These are phyloP conservation scores for Eupeodes latifasciatus DNA, from an alignment of 2,888 invertebrate species.

Conservation along the genomic window DNA sequence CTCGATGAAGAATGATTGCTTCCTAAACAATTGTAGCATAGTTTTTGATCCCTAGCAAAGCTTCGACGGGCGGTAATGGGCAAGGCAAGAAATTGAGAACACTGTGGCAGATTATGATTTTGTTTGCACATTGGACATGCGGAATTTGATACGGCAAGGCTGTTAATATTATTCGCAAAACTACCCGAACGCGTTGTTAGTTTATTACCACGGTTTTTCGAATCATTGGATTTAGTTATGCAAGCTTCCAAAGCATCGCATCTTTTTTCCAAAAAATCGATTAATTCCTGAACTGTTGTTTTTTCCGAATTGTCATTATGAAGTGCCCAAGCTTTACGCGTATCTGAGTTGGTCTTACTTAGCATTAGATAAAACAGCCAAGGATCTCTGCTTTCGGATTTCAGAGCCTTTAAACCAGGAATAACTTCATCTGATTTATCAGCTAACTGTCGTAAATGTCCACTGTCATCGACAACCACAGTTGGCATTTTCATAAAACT, in stretches of 20 bases:
- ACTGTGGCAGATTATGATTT: neutral
- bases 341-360: neutral
- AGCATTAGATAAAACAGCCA: conserved; percentile 1
- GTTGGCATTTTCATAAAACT: conserved; percentile 9
- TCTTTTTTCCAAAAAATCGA: conserved; percentile 4
- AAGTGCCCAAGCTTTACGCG: too few relatives aligned
- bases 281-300: neutral
- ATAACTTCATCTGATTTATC: conserved; percentile 3
- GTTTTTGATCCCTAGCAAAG: too few relatives aligned
- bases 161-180: neutral
- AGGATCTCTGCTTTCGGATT: neutral
- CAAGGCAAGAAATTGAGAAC: too few relatives aligned
- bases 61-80: too few relatives aligned
- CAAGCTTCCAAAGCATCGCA: neutral
- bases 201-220: neutral
- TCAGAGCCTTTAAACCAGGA: conserved; percentile 21
- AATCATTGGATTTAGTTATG: too few relatives aligned
- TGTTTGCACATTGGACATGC: neutral
- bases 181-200: neutral
- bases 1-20: too few relatives aligned
- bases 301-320: neutral
- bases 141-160: neutral
- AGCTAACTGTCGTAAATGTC: neutral
- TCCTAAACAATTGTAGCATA: too few relatives aligned
- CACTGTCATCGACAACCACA: neutral